Conservation (phyloP, 2,888 invertebrate species). For the Nomada fabriciana region DNA sequence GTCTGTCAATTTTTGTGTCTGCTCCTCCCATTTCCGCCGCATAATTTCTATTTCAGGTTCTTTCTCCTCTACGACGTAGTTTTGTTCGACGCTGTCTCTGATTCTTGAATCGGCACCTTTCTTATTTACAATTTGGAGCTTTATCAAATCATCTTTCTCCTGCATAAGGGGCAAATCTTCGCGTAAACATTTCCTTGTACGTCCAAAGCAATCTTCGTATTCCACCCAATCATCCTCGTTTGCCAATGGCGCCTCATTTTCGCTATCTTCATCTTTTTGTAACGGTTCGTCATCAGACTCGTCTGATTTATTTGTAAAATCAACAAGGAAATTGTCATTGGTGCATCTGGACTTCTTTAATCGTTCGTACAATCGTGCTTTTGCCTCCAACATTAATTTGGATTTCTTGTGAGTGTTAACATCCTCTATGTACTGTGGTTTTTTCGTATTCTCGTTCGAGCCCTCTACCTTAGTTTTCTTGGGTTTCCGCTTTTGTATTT, state of each 20-base stretch:
- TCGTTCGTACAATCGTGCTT: constrained; percentile 79
- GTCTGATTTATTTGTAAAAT: constrained; percentile 79
- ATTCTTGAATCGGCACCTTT: constrained; percentile 23
- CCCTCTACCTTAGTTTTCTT: constrained; percentile 82
- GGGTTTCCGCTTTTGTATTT: constrained; percentile 68
- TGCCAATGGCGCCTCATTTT: constrained; percentile 62
- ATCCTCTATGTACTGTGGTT: constrained; percentile 75
- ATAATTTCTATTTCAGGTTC: constrained; percentile 87
- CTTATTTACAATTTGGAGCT: constrained; percentile 71
- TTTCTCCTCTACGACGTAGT: constrained; percentile 57
- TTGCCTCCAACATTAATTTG: constrained; percentile 82
- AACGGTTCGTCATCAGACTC: constrained; percentile 73
- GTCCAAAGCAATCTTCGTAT: constrained; percentile 94
- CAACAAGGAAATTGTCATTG: constrained; percentile 79
- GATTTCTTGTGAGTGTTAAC: constrained; percentile 80
- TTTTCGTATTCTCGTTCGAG: constrained; percentile 66
- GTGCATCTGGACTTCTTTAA: constrained; percentile 77
- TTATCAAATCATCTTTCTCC: constrained; percentile 86
- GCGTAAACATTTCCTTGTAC: constrained; percentile 93
- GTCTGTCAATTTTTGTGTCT: constrained; percentile 90
- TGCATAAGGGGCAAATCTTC: constrained; percentile 90
- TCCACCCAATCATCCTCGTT: constrained; percentile 90
- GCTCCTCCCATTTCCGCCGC: constrained; percentile 94
- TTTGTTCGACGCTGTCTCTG: constrained; percentile 31
- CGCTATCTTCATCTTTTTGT: constrained; percentile 66